A percentile compares a stretch with the other conserved stretches of the same genome.
Evolutionary conservation across 2,113 vertebrate species (phyloP).

Genomic region (Polypterus bichir): DNA sequence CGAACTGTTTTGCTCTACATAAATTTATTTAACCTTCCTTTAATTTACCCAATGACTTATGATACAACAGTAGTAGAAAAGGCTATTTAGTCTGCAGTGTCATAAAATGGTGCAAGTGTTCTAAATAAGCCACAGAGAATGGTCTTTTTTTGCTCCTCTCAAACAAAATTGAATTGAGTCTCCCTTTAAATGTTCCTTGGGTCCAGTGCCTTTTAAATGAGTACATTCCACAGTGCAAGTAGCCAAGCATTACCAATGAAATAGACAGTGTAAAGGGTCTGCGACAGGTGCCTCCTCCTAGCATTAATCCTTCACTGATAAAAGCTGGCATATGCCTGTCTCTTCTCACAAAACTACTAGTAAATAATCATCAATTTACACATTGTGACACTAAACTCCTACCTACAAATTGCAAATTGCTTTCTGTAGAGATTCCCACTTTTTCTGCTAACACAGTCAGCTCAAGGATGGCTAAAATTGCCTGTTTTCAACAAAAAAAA

Average conservation of each 20-base stretch:
- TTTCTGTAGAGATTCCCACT: slow-evolving; percentile 38
- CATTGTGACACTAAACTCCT: slow-evolving; percentile 31
- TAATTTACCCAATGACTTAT: too few relatives aligned
- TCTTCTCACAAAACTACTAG: slow-evolving; percentile 26
- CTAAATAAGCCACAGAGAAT: slow-evolving; percentile 13
- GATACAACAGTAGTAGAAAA: not conserved
- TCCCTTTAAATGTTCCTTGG: not conserved
- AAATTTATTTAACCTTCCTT: too few relatives aligned
- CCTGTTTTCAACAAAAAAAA: slow-evolving; percentile 29
- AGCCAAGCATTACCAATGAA: slow-evolving; percentile 25
- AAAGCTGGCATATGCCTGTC: slow-evolving; percentile 32
- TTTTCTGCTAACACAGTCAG: slow-evolving; percentile 24
- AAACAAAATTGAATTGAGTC: not conserved
- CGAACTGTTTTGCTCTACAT: too few relatives aligned
- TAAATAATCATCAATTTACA: slow-evolving; percentile 49
- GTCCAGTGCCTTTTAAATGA: slow-evolving; percentile 22
- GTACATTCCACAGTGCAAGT: slow-evolving; percentile 22
- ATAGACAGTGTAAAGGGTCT: slow-evolving; percentile 21
- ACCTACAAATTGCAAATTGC: slow-evolving; percentile 34
- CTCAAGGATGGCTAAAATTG: slow-evolving; percentile 37
- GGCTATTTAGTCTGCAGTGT: not conserved
- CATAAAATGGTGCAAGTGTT: not conserved
- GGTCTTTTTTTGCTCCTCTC: slow-evolving; percentile 14
- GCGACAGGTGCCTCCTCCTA: slow-evolving; percentile 17
- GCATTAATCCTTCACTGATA: slow-evolving; percentile 24